phyloP scores from a whole-genome alignment of 2,888 invertebrate genomes.

The Nymphalis c-album region DNA sequence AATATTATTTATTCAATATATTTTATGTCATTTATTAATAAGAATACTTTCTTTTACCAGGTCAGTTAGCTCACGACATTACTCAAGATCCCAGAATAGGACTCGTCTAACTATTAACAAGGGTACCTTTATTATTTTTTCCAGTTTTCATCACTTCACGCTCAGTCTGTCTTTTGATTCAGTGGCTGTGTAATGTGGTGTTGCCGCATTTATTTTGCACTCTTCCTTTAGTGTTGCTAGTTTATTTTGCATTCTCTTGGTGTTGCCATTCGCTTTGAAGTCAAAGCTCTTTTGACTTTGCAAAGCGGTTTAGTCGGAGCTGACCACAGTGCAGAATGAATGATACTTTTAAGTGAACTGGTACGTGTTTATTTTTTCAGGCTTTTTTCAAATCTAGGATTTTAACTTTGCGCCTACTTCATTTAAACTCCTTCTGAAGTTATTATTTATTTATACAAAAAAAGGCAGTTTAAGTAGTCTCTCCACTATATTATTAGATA shows the following conservation, averaged over 20 bases:
- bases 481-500: no score
- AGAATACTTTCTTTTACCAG: slow-evolving; percentile 19
- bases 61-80: slow-evolving; percentile 37
- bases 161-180: slow-evolving; percentile 78
- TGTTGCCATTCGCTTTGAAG: slow-evolving; percentile 68
- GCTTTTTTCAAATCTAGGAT: slow-evolving; percentile 15
- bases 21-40: neutral
- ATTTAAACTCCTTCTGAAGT: neutral
- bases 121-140: slow-evolving; percentile 71
- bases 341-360: slow-evolving; percentile 67
- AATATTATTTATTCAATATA: neutral
- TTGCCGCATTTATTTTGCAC: slow-evolving; percentile 79
- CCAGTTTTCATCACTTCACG: slow-evolving; percentile 79
- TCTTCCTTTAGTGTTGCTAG: slow-evolving; percentile 73
- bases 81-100: slow-evolving; percentile 71
- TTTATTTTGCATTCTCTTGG: slow-evolving; percentile 52
- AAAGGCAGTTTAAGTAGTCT: no score
- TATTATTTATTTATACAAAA: neutral
- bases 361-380: slow-evolving; percentile 21
- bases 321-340: slow-evolving; percentile 69
- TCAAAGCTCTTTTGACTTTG: slow-evolving; percentile 76
- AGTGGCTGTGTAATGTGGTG: slow-evolving; percentile 78
- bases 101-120: slow-evolving; percentile 54
- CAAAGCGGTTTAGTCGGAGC: slow-evolving; percentile 58
- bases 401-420: neutral